These are phyloP conservation scores for Percopsis transmontana DNA, from an alignment of 2,113 vertebrate genomes.

Conservation along the genomic window DNA sequence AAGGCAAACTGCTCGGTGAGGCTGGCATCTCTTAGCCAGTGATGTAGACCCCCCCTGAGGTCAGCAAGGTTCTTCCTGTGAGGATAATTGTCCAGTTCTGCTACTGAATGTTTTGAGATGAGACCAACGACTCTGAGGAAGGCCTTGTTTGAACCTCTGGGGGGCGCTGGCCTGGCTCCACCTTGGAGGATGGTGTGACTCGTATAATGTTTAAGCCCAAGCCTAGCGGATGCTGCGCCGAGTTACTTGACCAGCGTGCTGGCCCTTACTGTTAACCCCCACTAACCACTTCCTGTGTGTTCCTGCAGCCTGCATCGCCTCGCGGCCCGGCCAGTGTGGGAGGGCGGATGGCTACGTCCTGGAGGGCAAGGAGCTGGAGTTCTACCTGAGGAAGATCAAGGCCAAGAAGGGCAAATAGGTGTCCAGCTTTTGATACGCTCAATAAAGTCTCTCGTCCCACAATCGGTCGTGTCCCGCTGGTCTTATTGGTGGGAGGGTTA, in stretches of 20 bases:
- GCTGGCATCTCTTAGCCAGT: background rate
- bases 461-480: conserved; percentile 2
- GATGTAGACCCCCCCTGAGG: background rate
- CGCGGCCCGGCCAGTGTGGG: conserved; percentile 95
- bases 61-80: background rate
- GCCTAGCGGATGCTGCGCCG: too few species aligned
- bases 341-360: conserved; percentile 94
- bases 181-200: too few species aligned
- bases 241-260: too few species aligned
- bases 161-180: too few species aligned
- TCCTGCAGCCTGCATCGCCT: conserved; percentile 90
- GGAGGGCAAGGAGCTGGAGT: conserved; percentile 97
- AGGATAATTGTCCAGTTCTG: conserved; percentile 83
- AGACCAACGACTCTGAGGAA: conserved; percentile 34
- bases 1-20: conserved; percentile 97
- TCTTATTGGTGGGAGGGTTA: background rate
- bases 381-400: conserved; percentile 98
- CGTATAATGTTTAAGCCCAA: too few species aligned
- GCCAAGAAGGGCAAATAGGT: conserved; percentile 99
- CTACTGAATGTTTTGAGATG: conserved; percentile 79
- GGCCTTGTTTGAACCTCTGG: too few species aligned
- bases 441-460: conserved; percentile 72
- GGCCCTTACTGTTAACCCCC: background rate
- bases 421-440: conserved; percentile 74
- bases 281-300: background rate